A percentile compares a stretch with the other conserved stretches of the same genome.
These are phyloP conservation scores for Nomada goodeniana DNA, from an alignment of 2,888 invertebrate species.

Conservation along the genomic window DNA sequence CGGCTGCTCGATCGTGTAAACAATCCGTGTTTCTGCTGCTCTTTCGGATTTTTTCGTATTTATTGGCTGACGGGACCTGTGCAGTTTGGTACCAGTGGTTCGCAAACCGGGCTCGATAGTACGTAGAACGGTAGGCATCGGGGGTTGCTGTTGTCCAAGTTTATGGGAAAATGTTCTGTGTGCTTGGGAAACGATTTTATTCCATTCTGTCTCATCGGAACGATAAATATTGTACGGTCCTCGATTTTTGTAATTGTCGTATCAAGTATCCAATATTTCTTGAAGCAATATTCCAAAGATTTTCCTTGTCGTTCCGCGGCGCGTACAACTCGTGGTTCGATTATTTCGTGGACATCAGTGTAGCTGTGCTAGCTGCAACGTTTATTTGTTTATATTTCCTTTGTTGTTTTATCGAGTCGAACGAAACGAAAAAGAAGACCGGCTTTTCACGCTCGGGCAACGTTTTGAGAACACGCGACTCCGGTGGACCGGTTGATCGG, in stretches of 20 bases:
- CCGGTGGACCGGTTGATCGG: slow-evolving; percentile 37
- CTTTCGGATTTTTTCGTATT: slow-evolving; percentile 38
- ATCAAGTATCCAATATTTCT: too few species aligned
- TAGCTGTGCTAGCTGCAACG: neutral
- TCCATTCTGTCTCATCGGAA: too few species aligned
- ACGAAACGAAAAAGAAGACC: slow-evolving; percentile 5
- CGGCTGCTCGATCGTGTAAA: slow-evolving; percentile 68
- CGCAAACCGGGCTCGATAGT: slow-evolving; percentile 6
- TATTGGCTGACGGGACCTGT: slow-evolving; percentile 5
- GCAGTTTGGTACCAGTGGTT: slow-evolving; percentile 20
- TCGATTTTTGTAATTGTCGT: too few species aligned
- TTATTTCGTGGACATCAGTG: too few species aligned
- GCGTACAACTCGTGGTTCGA: too few species aligned
- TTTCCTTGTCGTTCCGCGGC: too few species aligned
- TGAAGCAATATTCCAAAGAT: too few species aligned
- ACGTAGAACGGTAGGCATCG: neutral
- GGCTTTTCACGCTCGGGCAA: slow-evolving; percentile 15
- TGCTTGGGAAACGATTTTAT: too few species aligned
- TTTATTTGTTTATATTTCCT: neutral
- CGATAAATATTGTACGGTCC: too few species aligned
- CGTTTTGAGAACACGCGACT: slow-evolving; percentile 42
- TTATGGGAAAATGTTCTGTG: neutral
- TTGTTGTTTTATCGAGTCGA: neutral
- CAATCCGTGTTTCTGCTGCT: slow-evolving; percentile 58
- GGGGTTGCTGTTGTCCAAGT: neutral